Base-by-base conservation (phyloP, 2,113 vertebrate species). In the Oenanthe oenanthe region DNA sequence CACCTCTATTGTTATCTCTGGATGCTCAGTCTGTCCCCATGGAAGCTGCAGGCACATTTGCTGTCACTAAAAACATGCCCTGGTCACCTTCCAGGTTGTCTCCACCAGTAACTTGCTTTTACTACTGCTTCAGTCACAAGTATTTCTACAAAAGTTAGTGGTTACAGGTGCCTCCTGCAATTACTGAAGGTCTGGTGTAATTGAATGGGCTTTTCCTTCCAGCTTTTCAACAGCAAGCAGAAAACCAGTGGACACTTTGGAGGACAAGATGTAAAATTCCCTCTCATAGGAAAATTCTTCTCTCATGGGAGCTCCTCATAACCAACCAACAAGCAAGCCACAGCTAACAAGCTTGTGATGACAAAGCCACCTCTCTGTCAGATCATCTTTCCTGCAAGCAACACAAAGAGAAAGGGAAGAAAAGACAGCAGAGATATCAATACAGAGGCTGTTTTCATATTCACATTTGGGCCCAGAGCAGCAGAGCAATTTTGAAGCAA, bases 401-500 rank as follows among this genome's bases (percentile, higher is more conserved):
- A 61, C 42, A 72, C 68, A 67, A 56, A 60, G 54, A 65, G 28
- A 72, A 65, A 47, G 25, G 17, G 36, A 47, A 68, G 48, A 74
- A 68, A 76, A 93, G 57, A 74, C 56, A 89, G 75, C 74, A 51
- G 40, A 93, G 65, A 56, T 74, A 77, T 2, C 88, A 54, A 57
- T 75, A 51, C 72, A 92, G 77, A 73, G 48, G 32, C 91, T 88
- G 83, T 0, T 50, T 92, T 86, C 56, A 71, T 71, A 93, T 80
- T 95, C 60, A 5, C 32, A 15, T 88, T 83, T 80, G 71, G 68
- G 75, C 91, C 74, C 91, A 88, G 43, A 95, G 94, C 82, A 96
- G 68, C 92, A 94, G 75, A 85, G 72, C 79, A 80, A 95, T 92
- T 96, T 90, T 74, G 76, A 93, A 88, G 72, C 38, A 94, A 95